Percentiles rank a stretch among this genome's conserved stretches.
Conservation (phyloP, 2,888 invertebrate species). For the Tromatobia lineatoria region DNA sequence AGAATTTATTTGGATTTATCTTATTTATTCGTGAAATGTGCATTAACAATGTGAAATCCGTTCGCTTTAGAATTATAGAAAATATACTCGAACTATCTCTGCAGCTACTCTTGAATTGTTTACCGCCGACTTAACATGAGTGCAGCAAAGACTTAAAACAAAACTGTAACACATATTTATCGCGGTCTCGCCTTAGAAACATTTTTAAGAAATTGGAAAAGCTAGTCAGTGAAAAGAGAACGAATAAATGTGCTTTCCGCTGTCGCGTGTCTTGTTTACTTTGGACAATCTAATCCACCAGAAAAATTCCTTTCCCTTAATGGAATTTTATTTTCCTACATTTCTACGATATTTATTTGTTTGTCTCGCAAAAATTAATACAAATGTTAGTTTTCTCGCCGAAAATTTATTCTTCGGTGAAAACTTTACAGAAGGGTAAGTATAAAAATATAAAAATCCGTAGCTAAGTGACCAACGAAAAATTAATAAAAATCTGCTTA, state of each 20-base stretch:
- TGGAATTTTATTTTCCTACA: constrained; percentile 10
- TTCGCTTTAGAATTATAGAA: constrained; percentile 15
- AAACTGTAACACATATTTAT: constrained; percentile 48
- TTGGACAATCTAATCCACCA: constrained; percentile 11
- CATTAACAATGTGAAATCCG: constrained; percentile 29
- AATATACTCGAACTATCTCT: constrained; percentile 10
- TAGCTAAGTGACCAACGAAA: too few species aligned
- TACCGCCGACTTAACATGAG: constrained; percentile 43
- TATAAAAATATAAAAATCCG: too few species aligned
- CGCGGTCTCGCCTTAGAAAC: constrained; percentile 58
- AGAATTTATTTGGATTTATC: constrained; percentile 29
- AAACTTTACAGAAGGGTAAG: too few species aligned
- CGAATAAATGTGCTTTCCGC: constrained; percentile 70
- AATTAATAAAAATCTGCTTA: too few species aligned
- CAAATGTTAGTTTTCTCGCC: not conserved
- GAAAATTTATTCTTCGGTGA: constrained; percentile 1
- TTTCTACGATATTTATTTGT: constrained; percentile 55
- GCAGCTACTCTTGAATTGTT: constrained; percentile 33
- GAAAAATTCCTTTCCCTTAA: constrained; percentile 10
- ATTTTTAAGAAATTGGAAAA: constrained; percentile 68
- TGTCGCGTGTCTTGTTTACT: constrained; percentile 40
- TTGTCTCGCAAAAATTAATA: constrained; percentile 12
- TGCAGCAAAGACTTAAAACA: constrained; percentile 60
- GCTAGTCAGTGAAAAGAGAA: constrained; percentile 70
- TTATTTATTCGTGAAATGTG: constrained; percentile 52